A percentile compares a stretch with the other conserved stretches of the same genome.
These are phyloP conservation scores for Burhinus bistriatus DNA, from an alignment of 2,113 vertebrate species.

Conservation along the genomic window DNA sequence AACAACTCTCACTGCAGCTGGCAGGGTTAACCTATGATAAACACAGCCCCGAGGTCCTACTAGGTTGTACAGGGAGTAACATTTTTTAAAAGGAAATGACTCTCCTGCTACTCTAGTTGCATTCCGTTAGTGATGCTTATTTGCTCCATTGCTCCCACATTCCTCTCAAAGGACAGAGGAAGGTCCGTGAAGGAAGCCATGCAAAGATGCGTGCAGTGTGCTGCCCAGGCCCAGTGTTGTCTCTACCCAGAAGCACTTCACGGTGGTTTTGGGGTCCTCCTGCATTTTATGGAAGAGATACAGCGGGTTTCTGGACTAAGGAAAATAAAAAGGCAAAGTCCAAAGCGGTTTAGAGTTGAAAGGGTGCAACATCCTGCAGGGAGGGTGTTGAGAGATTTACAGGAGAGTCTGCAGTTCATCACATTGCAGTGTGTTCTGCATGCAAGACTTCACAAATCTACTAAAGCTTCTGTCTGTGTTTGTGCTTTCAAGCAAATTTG, in stretches of 20 bases:
- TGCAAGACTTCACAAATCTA: not conserved
- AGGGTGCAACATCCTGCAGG: not conserved
- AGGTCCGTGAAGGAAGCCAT: not conserved
- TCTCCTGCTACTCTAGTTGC: slow-evolving; percentile 13
- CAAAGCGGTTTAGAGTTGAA: not conserved
- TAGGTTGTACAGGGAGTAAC: not conserved
- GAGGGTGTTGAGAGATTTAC: not conserved
- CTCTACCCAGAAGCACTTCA: not conserved
- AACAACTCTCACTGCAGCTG: not conserved
- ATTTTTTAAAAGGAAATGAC: slow-evolving; percentile 46
- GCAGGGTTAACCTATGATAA: slow-evolving; percentile 34
- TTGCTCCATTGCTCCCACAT: slow-evolving; percentile 3
- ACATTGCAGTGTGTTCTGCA: not conserved
- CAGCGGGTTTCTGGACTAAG: not conserved
- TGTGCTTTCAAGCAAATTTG: not conserved
- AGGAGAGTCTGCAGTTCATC: not conserved
- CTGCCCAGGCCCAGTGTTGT: not conserved
- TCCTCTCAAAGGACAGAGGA: slow-evolving; percentile 10
- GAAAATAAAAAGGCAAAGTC: not conserved
- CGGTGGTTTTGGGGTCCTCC: not conserved
- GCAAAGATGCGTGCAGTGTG: not conserved
- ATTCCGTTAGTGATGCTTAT: not conserved
- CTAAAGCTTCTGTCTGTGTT: not conserved
- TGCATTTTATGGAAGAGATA: not conserved
- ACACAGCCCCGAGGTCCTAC: not conserved